Base-by-base conservation (phyloP, 2,888 invertebrate species). In the Notodonta dromedarius region DNA sequence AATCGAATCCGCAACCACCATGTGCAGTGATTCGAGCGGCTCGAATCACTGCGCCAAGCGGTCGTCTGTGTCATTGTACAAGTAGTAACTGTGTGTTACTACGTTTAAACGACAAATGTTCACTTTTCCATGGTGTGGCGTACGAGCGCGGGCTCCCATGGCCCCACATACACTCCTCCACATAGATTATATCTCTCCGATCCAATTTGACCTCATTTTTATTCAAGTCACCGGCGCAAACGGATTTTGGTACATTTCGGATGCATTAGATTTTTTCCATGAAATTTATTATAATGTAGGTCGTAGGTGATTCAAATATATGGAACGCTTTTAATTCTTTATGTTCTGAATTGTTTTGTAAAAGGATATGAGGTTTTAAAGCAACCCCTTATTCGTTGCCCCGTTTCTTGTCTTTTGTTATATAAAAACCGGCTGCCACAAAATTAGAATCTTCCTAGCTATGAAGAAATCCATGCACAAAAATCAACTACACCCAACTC, bases 151-250 rank as follows among this genome's bases (percentile, higher is more conserved):
- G n/a, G 59, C 48, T 60, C 60, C 65, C 71, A 54, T 66, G 51
- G 63, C 68, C 68, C 71, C 65, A 67, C 60, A 67, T 71, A 72
- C 69, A 74, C 61, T 63, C 68, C 77, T 72, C 73, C 73, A 76
- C 78, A 79, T 80, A 85, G 80, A 85, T 87, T 86, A 83, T 87
- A 86, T 88, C 82, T 84, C 73, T 76, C 82, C 82, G 87, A 87
- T 91, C 89, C 89, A 90, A 90, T 91, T 89, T 87, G 83, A 84
- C 81, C 87, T 89, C 86, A 92, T 92, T 92, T 82, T 86, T 90
- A 92, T 92, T 92, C 91, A 87, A 87, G 86, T 85, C 89, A 85
- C 85, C 75, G 79, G 69, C 77, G 79, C 79, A 79, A 86, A 83
- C 87, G 86, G 84, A 88, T 87, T 85, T 85, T 75, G 84, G 85